These are phyloP conservation scores for Hydrotaea diabolus DNA, from an alignment of 2,888 invertebrate genomes.

Conservation along the genomic window DNA sequence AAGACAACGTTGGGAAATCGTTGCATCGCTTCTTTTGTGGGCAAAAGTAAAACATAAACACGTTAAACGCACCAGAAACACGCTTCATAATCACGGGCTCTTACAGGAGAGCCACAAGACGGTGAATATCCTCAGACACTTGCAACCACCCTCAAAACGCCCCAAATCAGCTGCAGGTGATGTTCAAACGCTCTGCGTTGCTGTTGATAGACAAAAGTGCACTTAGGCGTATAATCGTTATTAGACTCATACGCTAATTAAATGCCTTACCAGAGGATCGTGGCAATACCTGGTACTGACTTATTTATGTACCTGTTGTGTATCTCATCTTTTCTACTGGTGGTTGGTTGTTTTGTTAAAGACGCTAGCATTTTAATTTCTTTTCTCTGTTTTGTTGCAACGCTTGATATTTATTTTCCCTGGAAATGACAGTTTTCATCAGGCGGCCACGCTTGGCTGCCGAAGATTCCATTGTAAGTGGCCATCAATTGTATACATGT, in stretches of 20 bases:
- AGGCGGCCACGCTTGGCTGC: constrained; percentile 8
- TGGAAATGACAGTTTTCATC: constrained; percentile 55
- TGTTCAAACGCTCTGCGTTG: background rate
- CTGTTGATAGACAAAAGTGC: constrained; percentile 1
- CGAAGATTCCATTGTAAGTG: constrained; percentile 28
- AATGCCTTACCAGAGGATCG: constrained; percentile 13
- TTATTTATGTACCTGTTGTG: background rate
- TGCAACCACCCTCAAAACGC: background rate
- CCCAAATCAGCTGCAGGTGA: background rate
- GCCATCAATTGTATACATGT: constrained; percentile 57
- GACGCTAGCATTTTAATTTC: constrained; percentile 20
- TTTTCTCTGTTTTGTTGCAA: background rate
- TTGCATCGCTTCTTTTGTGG: background rate
- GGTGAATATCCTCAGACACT: background rate
- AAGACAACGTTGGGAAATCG: constrained; percentile 19
- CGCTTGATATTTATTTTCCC: constrained; percentile 26
- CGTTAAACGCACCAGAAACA: constrained; percentile 11
- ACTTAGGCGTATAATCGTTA: constrained; percentile 39
- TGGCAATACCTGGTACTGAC: background rate
- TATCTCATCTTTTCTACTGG: background rate
- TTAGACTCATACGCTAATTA: constrained; percentile 32
- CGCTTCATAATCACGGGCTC: constrained; percentile 17
- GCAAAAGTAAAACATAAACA: background rate
- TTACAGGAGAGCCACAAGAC: background rate
- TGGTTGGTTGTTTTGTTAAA: background rate